Evolutionary conservation across 2,797 vertebrate species (phyloP), one percentile per base, ranked within the genome.

Genomic region (Phylloscopus collybita): DNA sequence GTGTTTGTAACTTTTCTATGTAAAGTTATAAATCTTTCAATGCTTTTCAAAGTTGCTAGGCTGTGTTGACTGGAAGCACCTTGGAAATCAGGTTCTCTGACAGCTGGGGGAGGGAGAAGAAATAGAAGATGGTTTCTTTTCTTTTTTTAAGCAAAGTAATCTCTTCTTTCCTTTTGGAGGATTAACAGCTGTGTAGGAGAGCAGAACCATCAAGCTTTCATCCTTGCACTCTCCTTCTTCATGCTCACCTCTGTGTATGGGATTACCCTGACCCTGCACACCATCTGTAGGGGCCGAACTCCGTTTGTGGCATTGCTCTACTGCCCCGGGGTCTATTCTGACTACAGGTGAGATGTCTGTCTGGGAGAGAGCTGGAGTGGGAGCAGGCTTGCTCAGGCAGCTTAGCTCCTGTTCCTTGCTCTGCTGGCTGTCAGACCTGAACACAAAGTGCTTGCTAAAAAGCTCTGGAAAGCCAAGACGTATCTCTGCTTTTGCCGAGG

Each of bases 181-280:
- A 99, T 99, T 97, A 99, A 99, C 98, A 99, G 98, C 98, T 99
- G 99, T 66, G 99, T 99, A 93, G 99, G 99, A 80, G 98, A 99
- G 97, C 97, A 98, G 95, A 99, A 99, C 97, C 99, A 99, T 97
- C 97, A 97, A 94, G 99, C 98, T 88, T 99, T 99, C 97, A 98
- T 99, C 96, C 98, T 99, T 90, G 98, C 98, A 3, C 99, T 99
- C 54, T 80, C 98, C 95, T 81, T 98, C 97, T 99, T 99, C 98
- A 98, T 99, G 97, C 95, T 98, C 90, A 99, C 99, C 47, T 99
- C 99, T 3, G 76, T 99, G 80, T 99, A 98, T 1, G 99, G 99
- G 88, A 99, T 99, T 97, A 97, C 86, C 13, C 88, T 99, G 98
- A 99, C 99, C 81, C 97, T 99, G 97, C 97, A 96, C 80, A 98